phyloP scores from a whole-genome alignment of 2,888 invertebrate genomes.

The Autographa gamma region DNA sequence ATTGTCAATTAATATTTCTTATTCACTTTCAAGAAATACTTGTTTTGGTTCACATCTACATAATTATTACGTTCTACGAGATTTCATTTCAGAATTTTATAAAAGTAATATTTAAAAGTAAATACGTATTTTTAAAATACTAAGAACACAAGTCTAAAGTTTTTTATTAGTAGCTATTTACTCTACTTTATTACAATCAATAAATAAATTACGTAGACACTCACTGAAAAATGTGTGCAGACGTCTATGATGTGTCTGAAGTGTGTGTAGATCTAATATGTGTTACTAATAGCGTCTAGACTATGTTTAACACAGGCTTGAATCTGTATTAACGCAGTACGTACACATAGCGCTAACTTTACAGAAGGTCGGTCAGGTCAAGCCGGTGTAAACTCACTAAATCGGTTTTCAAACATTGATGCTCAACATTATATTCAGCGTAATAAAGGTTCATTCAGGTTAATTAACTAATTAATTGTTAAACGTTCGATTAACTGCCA shows the following conservation, averaged over 20 bases:
- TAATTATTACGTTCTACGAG: no score
- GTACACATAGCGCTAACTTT: constrained; percentile 55
- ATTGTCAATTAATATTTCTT: no score
- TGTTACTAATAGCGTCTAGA: constrained; percentile 71
- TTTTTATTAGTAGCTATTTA: neutral
- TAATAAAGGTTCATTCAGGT: neutral
- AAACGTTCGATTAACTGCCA: neutral
- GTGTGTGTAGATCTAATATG: constrained; percentile 60
- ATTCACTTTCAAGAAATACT: no score
- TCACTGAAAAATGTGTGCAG: constrained; percentile 54
- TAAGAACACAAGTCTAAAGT: neutral
- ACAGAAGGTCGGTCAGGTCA: constrained; percentile 56
- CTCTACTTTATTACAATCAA: neutral
- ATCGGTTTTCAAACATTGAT: constrained; percentile 36
- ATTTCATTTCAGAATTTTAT: no score
- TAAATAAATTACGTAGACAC: constrained; percentile 14
- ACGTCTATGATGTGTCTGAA: constrained; percentile 55
- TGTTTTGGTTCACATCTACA: no score
- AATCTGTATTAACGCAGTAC: constrained; percentile 55
- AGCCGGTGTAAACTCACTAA: constrained; percentile 35
- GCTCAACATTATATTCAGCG: neutral
- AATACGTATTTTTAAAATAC: neutral
- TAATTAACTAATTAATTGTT: neutral
- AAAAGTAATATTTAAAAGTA: no score
- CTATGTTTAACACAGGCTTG: constrained; percentile 65